Conservation (phyloP, 2,797 vertebrate species). For the Margarornis squamiger region DNA sequence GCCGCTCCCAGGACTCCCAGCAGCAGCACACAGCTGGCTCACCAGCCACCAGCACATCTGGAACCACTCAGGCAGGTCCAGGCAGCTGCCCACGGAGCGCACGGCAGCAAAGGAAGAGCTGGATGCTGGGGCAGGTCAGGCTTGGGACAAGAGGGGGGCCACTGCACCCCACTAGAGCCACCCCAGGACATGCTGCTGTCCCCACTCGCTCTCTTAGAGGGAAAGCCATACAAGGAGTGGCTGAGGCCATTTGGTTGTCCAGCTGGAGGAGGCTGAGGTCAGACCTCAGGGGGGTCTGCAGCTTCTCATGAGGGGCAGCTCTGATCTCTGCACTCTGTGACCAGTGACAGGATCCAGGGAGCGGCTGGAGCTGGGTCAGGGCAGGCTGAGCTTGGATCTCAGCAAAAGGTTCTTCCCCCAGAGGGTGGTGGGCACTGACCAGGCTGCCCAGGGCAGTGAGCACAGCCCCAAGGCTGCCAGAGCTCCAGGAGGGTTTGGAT, state of each 20-base stretch:
- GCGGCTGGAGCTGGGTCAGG: accelerated
- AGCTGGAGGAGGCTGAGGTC: background rate
- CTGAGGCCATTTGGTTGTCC: background rate
- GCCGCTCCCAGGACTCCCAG: background rate
- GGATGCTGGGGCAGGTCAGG: background rate
- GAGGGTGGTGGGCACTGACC: background rate
- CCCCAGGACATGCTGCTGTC: background rate
- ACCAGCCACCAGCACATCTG: background rate
- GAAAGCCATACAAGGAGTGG: background rate
- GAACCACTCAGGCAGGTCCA: background rate
- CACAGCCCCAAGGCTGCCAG: accelerated
- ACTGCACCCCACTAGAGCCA: background rate
- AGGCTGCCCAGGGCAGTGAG: background rate
- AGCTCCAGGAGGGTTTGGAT: background rate
- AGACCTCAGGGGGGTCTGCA: background rate
- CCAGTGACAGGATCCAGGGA: background rate
- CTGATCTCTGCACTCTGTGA: background rate
- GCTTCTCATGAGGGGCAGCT: background rate
- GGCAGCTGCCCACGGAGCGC: background rate
- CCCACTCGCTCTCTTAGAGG: background rate
- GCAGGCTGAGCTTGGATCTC: background rate
- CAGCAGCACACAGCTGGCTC: background rate
- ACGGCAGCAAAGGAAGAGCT: background rate
- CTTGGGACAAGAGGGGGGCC: accelerated
- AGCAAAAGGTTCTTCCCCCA: background rate